A percentile compares a stretch with the other conserved stretches of the same genome.
Evolutionary conservation across 2,888 invertebrate genomes (phyloP).

Genomic region (Amiota mariae): DNA sequence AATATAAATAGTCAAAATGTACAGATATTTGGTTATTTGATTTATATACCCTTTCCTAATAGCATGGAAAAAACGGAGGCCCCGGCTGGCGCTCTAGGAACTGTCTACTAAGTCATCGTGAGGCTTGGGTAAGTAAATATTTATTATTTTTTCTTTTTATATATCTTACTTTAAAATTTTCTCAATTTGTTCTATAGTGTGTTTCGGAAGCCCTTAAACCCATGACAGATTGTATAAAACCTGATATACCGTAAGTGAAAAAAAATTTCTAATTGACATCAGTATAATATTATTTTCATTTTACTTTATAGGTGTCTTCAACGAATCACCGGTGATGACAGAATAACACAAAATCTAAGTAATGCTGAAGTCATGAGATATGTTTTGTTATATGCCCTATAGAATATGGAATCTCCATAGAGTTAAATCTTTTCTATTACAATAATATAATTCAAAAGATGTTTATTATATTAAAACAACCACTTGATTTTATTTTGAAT

Average conservation of each 20-base stretch:
- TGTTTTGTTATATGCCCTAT: background rate
- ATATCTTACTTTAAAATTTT: background rate
- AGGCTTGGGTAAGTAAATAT: background rate
- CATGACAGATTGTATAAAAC: background rate
- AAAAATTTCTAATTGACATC: background rate
- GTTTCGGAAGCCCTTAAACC: background rate
- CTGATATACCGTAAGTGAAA: background rate
- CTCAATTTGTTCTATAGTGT: background rate
- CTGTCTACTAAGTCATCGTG: background rate
- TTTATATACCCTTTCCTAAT: background rate
- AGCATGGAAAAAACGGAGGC: conserved; percentile 1
- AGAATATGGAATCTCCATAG: too few species aligned
- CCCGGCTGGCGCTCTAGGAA: background rate
- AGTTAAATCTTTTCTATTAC: too few species aligned
- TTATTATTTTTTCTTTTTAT: background rate
- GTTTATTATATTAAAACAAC: too few species aligned
- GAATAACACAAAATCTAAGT: background rate
- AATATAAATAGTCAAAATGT: background rate
- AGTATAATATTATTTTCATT: too few species aligned
- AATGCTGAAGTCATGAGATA: background rate
- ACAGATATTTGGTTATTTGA: background rate
- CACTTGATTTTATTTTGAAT: too few species aligned
- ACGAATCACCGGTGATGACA: background rate
- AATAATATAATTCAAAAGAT: too few species aligned
- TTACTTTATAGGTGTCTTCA: too few species aligned